Percentiles rank a stretch among this genome's conserved stretches.
Conservation (phyloP, 2,113 vertebrate species). For the Apus apus region DNA sequence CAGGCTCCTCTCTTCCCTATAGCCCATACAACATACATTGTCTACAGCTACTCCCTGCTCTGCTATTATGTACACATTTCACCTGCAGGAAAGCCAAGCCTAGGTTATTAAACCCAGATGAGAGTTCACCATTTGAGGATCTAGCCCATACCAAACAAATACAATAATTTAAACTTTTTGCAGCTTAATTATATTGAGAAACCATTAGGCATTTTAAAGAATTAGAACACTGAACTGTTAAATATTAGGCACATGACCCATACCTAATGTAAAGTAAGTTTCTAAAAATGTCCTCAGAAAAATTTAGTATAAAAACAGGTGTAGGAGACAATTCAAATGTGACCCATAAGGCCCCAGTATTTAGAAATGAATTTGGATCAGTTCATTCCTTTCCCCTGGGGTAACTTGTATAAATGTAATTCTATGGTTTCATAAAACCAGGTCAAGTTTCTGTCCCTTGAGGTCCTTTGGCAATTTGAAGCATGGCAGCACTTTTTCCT, state of each 20-base stretch:
- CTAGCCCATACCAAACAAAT: not conserved
- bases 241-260: conserved; percentile 47
- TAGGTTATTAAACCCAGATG: not conserved
- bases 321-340: conserved; percentile 74
- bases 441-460: conserved; percentile 81
- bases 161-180: conserved; percentile 8
- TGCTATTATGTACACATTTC: not conserved
- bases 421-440: conserved; percentile 85
- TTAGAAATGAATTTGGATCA: conserved; percentile 80
- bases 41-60: not conserved
- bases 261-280: conserved; percentile 39
- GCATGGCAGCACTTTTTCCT: conserved; percentile 73
- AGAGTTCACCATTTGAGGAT: not conserved
- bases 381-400: conserved; percentile 78
- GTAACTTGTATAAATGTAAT: conserved; percentile 84
- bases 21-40: not conserved
- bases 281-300: conserved; percentile 56
- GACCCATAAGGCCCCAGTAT: conserved; percentile 74
- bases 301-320: conserved; percentile 71
- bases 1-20: not conserved
- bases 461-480: conserved; percentile 78
- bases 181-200: conserved; percentile 20
- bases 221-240: conserved; percentile 60
- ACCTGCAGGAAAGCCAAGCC: not conserved
- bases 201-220: conserved; percentile 29